Base-by-base conservation (phyloP, 2,113 vertebrate species). In the Oncorhynchus gorbuscha region DNA sequence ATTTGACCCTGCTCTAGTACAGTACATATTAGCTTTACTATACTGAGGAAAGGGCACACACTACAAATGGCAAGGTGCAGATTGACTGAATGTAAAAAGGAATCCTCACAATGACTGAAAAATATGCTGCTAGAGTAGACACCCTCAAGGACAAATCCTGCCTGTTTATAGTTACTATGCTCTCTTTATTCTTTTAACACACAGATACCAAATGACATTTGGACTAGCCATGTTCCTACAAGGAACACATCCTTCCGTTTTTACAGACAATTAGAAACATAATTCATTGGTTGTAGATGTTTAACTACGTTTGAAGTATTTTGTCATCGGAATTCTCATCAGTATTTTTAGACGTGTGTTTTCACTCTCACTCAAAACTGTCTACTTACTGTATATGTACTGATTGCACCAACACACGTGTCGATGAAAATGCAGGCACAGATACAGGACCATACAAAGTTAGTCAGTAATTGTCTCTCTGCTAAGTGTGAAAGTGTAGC, bases 401-500 rank as follows among this genome's bases (percentile, higher is more conserved):
- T 69, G 14, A 16, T 28, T n/a, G 18, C 8, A 35, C 32, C 67
- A n/a, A 12, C 8, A 11, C 11, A 39, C 32, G 16, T 69, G 18
- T 69, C 65, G 16, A 14, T 67, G 65, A 30, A 12, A 14, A 67
- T 32, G 65, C 16, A 30, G 28, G 12, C 28, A 28, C 9, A 14
- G 26, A 16, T 30, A 67, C 5, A 16, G 28, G 28, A 4, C 26
- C 39, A 45, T 55, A 16, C 14, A 72, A 49, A 62, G 1, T 11
- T 58, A 39, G 55, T 69, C 28, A 71, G 14, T 67, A 79, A 76
- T 77, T 80, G 51, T 78, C 65, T 12, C 26, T 75, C 78, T n/a
- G 75, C 59, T 73, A 73, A 65, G 69, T 77, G 81, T 89, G 76
- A 84, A 85, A 84, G 79, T 90, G 83, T 90, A 85, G 88, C 79